Evolutionary conservation across 2,113 vertebrate genomes (phyloP).

Genomic region (Pseudopodoces humilis): DNA sequence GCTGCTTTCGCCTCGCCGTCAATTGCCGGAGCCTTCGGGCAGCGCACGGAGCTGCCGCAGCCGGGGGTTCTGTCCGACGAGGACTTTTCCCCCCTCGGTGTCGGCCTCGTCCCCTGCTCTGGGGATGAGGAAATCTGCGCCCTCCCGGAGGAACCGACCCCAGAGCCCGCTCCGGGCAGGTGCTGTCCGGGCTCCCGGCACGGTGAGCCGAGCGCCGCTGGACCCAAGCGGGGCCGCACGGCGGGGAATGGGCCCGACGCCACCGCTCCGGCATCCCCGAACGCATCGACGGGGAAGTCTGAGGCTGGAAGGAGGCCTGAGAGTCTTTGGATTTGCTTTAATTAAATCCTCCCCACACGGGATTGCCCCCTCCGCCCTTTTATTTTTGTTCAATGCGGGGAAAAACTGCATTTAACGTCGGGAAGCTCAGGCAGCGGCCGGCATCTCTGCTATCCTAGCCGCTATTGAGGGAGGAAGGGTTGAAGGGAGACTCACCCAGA

Average conservation of each 20-base stretch:
- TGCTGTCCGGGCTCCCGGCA: not conserved
- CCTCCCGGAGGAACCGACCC: rapidly evolving
- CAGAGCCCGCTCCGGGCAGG: not conserved
- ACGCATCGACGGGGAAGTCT: not conserved
- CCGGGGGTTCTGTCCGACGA: not conserved
- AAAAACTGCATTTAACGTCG: not conserved
- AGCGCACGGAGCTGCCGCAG: constrained; percentile 50
- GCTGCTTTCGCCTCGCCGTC: constrained; percentile 63
- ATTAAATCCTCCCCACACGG: not conserved
- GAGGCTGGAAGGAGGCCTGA: not conserved
- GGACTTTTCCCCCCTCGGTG: not conserved
- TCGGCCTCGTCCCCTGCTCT: not conserved
- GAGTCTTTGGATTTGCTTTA: not conserved
- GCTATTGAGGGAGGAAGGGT: not conserved
- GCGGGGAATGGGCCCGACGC: not conserved
- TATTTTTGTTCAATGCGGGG: no score
- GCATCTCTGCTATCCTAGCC: not conserved
- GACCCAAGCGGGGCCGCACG: not conserved
- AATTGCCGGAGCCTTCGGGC: constrained; percentile 67
- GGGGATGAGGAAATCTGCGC: not conserved
- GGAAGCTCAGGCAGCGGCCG: not conserved
- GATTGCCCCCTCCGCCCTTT: not conserved
- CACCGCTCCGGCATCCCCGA: not conserved
- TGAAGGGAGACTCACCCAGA: not conserved
- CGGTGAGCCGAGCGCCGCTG: not conserved